A percentile compares a stretch with the other conserved stretches of the same genome.
phyloP scores from a whole-genome alignment of 2,113 vertebrate genomes.

The Hoplias malabaricus region DNA sequence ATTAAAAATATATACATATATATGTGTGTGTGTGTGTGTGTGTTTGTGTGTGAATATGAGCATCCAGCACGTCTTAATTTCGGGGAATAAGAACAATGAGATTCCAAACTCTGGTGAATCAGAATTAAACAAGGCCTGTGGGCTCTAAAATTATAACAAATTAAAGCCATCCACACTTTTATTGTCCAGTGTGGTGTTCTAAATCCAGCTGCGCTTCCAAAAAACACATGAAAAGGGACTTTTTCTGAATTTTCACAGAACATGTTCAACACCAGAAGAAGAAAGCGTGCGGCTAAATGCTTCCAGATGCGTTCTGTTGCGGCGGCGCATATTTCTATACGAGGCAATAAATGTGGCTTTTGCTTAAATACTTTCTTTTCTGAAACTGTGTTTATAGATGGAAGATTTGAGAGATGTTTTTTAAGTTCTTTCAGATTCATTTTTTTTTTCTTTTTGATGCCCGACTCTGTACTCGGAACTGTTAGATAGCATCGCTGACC shows the following conservation, averaged over 20 bases:
- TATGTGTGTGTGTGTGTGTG: too few relatives aligned
- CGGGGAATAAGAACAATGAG: too few relatives aligned
- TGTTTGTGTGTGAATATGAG: too few relatives aligned
- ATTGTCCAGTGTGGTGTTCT: constrained; percentile 45
- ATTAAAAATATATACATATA: too few relatives aligned
- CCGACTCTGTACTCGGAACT: constrained; percentile 7
- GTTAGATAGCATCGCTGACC: constrained; percentile 19
- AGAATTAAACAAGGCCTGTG: constrained; percentile 18
- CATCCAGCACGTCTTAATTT: too few relatives aligned
- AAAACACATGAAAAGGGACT: constrained; percentile 52
- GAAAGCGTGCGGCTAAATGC: constrained; percentile 69
- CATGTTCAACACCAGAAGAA: constrained; percentile 65
- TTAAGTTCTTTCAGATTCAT: background rate
- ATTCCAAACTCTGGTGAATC: too few relatives aligned
- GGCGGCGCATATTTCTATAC: constrained; percentile 72
- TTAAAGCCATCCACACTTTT: constrained; percentile 45
- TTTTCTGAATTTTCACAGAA: constrained; percentile 61
- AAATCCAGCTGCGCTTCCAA: constrained; percentile 52
- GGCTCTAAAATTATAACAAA: constrained; percentile 61
- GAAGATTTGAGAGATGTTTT: constrained; percentile 60
- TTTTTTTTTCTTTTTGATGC: background rate
- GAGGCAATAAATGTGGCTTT: constrained; percentile 72
- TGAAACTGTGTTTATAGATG: constrained; percentile 73
- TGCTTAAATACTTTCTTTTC: constrained; percentile 70
- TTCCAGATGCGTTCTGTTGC: constrained; percentile 76